Evolutionary conservation across 2,113 vertebrate species (phyloP), one percentile per base, ranked within the genome.

Genomic region (Myiozetetes cayanensis): DNA sequence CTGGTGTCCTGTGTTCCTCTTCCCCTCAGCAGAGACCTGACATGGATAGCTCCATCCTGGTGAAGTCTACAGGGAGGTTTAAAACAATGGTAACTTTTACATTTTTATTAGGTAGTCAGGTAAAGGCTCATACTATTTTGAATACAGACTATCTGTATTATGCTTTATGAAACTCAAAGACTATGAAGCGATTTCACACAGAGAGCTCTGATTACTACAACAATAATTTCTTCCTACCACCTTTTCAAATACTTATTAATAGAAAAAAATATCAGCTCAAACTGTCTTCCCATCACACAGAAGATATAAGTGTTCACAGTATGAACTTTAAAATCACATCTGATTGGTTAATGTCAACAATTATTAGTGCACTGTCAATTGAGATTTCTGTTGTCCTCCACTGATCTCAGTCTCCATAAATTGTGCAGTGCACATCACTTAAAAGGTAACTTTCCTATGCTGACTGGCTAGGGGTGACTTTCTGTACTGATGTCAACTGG

Each of bases 221-320:
- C 92, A 97, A 89, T 97, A 95, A 97, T 97, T 97, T 94, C 93
- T 97, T 97, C 96, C 95, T 96, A 98, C 97, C 94, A 97, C 77
- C 94, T 89, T 96, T 97, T 98, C 95, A 97, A 95, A 96, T 80
- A 94, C 95, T 97, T 97, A 85, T 81, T 97, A 95, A 93, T 92
- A 88, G 72, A 71, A 96, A 92, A 92, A 92, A 87, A 70, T 47
- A 90, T 37, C 82, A 91, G 88, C 92, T 97, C 90, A 85, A 94
- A 92, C 79, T 93, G 78, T 75, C 87, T 95, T 95, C 88, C 78
- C n/a, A 56, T 68, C 96, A 89, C 86, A 91, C 71, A 94, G 94
- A 89, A 96, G 88, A 91, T 89, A 84, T 37, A 89, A 91, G 11
- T 79, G 85, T 81, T 96, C 94, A 74, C 86, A 81, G 91, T 83